Evolutionary conservation across 2,888 invertebrate genomes (phyloP), one percentile per base, ranked within the genome.

Genomic region (Atrina japonica): DNA sequence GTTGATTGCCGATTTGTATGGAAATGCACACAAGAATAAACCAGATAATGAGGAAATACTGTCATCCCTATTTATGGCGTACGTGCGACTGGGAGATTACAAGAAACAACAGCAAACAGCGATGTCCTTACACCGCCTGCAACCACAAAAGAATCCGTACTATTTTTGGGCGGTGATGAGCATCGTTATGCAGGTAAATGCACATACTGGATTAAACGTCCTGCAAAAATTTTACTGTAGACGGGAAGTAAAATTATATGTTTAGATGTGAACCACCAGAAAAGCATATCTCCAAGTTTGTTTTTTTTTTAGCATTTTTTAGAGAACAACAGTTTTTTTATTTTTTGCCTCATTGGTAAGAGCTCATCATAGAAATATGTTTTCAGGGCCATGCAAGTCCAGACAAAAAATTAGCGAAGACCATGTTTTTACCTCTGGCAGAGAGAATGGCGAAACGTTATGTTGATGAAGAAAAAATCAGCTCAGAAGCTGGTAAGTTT

Each of bases 131-230:
- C 98, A 96, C 91, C 98, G 97, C 92, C 92, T 96, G 66, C 95
- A 95, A 85, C 95, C 96, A 2, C 75, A 83, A 60, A 98, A 98
- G 90, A 97, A 96, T 90, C 97, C 97, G 0, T 99, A 99, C 90
- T 98, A 97, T 90, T 98, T 97, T 90, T 99, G 99, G 99, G 96
- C 96, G 23, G 95, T 99, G 11, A 98, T 98, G 96, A 98, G 98
- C 89, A 94, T 97, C 81, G 95, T 98, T 25, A 93, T 98, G 92
- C 98, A n/a, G n/a, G n/a, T n/a, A n/a, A n/a, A n/a, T n/a, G n/a
- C n/a, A n/a, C n/a, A n/a, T n/a, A n/a, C n/a, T n/a, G n/a, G n/a
- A n/a, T n/a, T n/a, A n/a, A n/a, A n/a, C n/a, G n/a, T n/a, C n/a
- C n/a, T n/a, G n/a, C n/a, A n/a, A n/a, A n/a, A n/a, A n/a, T n/a